These are phyloP conservation scores for Pterocles gutturalis DNA, from an alignment of 2,113 vertebrate genomes.

Conservation along the genomic window DNA sequence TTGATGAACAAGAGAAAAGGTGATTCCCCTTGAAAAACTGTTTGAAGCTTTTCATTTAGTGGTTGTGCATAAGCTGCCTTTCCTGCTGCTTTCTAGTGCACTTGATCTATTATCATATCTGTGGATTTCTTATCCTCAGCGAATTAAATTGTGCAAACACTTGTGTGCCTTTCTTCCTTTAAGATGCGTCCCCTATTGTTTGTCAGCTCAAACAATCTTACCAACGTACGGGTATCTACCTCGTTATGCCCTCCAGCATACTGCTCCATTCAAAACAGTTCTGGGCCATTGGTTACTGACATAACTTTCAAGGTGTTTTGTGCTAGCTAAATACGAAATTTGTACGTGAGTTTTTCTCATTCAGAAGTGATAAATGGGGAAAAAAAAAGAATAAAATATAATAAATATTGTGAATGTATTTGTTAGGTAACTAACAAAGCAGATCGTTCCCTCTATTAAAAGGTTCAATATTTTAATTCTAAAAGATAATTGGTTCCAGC, in stretches of 20 bases:
- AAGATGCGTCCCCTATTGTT: not conserved
- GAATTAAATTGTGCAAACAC: not conserved
- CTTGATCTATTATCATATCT: not conserved
- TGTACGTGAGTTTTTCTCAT: not conserved
- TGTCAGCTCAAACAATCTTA: not conserved
- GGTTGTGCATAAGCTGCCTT: not conserved
- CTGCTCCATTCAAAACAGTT: not conserved
- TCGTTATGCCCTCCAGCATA: not conserved
- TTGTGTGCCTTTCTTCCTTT: not conserved
- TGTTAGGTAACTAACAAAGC: not conserved
- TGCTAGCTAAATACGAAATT: not conserved
- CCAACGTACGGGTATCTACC: rapidly evolving
- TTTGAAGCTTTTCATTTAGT: not conserved
- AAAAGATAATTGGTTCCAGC: not conserved
- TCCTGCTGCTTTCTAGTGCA: not conserved
- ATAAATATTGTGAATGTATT: not conserved
- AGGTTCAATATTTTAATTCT: not conserved
- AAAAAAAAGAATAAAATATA: not conserved
- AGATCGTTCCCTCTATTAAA: not conserved
- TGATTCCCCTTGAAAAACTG: not conserved
- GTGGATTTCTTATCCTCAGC: not conserved
- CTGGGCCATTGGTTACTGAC: not conserved
- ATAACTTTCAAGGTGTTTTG: not conserved
- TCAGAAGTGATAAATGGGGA: not conserved
- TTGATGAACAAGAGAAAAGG: not conserved